Base-by-base conservation (phyloP, 2,113 vertebrate genomes). In the Camelus bactrianus region DNA sequence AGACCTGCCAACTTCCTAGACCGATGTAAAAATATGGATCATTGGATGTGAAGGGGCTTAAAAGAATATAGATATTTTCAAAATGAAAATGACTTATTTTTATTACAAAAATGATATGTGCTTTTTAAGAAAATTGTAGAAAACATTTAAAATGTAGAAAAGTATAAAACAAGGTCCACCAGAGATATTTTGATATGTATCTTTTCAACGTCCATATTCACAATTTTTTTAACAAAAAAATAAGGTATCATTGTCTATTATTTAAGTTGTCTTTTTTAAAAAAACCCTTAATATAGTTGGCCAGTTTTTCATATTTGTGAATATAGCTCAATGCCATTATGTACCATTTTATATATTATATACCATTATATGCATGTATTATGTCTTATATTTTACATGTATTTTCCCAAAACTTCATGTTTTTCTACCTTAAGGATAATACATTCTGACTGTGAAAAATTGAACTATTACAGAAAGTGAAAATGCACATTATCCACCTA, bases 91-190 rank as follows among this genome's bases (percentile, higher is more conserved):
- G 69, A 8, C 48, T 89, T 84, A 88, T 79, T 22, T 46, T 91
- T 56, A 73, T 26, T 65, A 42, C 4, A 30, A 35, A 86, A 94
- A 26, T 67, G 32, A 30, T 80, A 28, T 28, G 20, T 22, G 12
- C 15, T 85, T 58, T 96, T n/a, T 38, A 5, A 75, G 30, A 69
- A 87, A 91, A 76, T 75, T 81, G 12, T 65, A 88, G 20, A 10
- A 85, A 92, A 86, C 46, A 52, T 26, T 52, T 62, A 32, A 92
- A 73, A 70, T 82, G 76, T 90, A 89, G 35, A 58, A 92, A 89
- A 67, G 24, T 32, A 65, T 65, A 73, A 85, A 69, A n/a, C 2
- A 60, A 62, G 72, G 5, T 76, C 35, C 17, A 64, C 54, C n/a
- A 64, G 54, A 65, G 42, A 65, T 22, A 62, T 60, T 89, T 83